Evolutionary conservation across 2,888 invertebrate species (phyloP), one percentile per base, ranked within the genome.

Genomic region (Pachymerium ferrugineum): DNA sequence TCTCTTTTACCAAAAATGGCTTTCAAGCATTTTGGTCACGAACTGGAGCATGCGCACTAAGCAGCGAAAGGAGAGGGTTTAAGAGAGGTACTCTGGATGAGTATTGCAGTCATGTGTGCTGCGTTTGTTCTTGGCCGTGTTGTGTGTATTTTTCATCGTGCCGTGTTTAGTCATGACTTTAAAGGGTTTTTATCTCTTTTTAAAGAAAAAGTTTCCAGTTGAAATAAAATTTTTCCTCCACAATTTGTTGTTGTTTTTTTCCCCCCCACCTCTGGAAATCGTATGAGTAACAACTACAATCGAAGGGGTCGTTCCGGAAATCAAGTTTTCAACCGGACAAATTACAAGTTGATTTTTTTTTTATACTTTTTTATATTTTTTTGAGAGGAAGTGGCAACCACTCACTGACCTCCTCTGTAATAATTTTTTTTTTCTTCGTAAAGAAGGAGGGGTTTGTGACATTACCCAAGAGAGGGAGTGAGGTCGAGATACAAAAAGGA

Each of bases 1-100:
- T 10, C n/a, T n/a, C 25, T 19, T 25, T 4, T 62, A 22, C 5
- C 62, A 62, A 62, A 62, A 62, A 62, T 62, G 62, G 62, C 62
- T 62, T 62, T 62, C 62, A 62, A 62, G 62, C 62, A 62, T 62
- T 62, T 62, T 62, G 62, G 62, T 62, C 62, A 62, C 62, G 62
- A 62, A 28, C 62, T 62, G 25, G 62, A 62, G 62, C 62, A 62
- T 62, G 62, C 62, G 62, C 62, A 62, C n/a, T n/a, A n/a, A n/a
- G n/a, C n/a, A n/a, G n/a, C 47, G 62, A 28, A 28, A 62, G n/a
- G 62, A 62, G 62, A 62, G 62, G 62, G 62, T 62, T 62, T 62
- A 62, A 62, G 62, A 62, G 62, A 28, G 62, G 25, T 28, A 62
- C 62, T 62, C 28, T 62, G 25, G 62, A 62, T 62, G 62, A 62